Percentiles rank a stretch among this genome's conserved stretches.
phyloP scores from a whole-genome alignment of 2,797 vertebrate genomes.

The Phataginus tetradactyla region DNA sequence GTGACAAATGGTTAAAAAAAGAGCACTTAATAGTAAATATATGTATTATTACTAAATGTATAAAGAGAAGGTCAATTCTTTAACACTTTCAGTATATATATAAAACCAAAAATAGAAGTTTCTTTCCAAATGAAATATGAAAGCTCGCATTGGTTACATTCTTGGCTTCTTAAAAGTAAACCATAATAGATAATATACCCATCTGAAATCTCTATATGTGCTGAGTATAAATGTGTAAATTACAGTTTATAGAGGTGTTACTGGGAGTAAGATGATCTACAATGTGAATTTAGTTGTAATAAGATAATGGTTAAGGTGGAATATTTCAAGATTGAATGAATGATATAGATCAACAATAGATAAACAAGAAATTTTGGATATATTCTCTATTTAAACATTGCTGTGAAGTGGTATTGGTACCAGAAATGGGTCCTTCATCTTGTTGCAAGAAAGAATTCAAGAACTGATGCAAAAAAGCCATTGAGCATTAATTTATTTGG shows the following conservation, averaged over 20 bases:
- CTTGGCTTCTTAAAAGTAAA: conserved; percentile 55
- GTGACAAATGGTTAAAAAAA: background rate
- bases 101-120: conserved; percentile 66
- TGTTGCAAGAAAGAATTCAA: too few relatives aligned
- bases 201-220: background rate
- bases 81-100: background rate
- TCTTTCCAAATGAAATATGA: conserved; percentile 32
- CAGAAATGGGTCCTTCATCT: too few relatives aligned
- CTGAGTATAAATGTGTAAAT: background rate
- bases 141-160: conserved; percentile 29
- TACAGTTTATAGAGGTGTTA: background rate
- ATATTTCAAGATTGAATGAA: background rate
- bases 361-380: background rate
- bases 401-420: background rate
- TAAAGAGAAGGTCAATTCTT: background rate
- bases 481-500: too few relatives aligned
- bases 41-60: background rate
- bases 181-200: background rate
- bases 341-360: background rate
- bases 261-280: background rate
- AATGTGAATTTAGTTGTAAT: background rate
- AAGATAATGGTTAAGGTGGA: background rate
- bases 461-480: too few relatives aligned
- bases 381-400: background rate
- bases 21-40: background rate